Evolutionary conservation across 2,888 invertebrate species (phyloP).

Genomic region (Torymus auratus): DNA sequence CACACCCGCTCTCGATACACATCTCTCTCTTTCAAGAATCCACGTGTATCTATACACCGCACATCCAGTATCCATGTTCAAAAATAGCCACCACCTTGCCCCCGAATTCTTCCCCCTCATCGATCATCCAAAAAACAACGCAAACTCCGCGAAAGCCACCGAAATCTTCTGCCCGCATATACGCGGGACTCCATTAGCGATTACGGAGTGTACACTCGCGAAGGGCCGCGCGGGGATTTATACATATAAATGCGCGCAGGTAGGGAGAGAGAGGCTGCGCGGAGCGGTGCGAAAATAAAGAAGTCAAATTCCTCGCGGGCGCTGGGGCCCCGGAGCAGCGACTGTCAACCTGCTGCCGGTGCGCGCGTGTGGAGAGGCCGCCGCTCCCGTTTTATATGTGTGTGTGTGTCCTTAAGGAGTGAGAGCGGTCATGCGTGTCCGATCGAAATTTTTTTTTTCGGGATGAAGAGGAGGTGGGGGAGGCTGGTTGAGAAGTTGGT

Average conservation of each 20-base stretch:
- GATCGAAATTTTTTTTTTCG: not conserved
- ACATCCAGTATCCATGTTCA: too few species aligned
- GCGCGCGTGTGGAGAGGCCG: not conserved
- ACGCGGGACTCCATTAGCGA: conserved; percentile 21
- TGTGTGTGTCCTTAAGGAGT: too few species aligned
- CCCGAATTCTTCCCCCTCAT: too few species aligned
- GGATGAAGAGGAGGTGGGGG: not conserved
- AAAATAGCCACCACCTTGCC: too few species aligned
- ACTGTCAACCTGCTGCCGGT: conserved; percentile 42
- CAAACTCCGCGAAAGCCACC: not conserved
- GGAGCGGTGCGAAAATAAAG: conserved; percentile 45
- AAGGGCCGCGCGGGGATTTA: too few species aligned
- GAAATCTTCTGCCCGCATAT: not conserved
- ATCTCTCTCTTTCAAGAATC: too few species aligned
- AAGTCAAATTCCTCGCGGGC: conserved; percentile 50
- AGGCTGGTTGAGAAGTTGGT: too few species aligned
- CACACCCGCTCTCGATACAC: too few species aligned
- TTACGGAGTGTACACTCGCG: not conserved
- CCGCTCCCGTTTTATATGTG: conserved; percentile 7
- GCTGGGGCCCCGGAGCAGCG: conserved; percentile 8
- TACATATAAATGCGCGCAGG: conserved; percentile 3
- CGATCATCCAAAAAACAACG: too few species aligned
- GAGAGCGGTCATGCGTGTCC: too few species aligned
- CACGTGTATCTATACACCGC: too few species aligned
- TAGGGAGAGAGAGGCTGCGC: not conserved